Conservation (phyloP, 2,888 invertebrate genomes). For the Drosophila tanythrix region DNA sequence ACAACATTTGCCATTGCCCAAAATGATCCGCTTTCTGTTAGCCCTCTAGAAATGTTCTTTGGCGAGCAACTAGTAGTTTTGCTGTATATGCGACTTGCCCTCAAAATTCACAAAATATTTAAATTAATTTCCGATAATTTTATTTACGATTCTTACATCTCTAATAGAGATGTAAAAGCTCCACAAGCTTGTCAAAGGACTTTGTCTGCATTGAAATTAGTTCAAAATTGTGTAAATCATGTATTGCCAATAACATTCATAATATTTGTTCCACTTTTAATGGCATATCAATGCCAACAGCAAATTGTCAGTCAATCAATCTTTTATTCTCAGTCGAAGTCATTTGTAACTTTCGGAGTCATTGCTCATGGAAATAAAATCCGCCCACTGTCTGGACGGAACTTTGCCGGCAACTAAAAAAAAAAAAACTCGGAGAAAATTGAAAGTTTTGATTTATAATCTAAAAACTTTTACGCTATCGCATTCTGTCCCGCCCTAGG, state of each 20-base stretch:
- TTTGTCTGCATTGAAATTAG: slow-evolving; percentile 8
- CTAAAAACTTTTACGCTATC: slow-evolving; percentile 64
- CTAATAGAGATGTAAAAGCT: not conserved
- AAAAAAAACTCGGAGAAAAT: slow-evolving; percentile 60
- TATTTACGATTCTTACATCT: not conserved
- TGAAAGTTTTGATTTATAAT: slow-evolving; percentile 82
- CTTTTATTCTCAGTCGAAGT: slow-evolving; percentile 45
- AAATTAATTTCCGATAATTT: not conserved
- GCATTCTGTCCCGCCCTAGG: slow-evolving; percentile 15
- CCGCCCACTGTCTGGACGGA: slow-evolving; percentile 48
- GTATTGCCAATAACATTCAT: slow-evolving; percentile 32
- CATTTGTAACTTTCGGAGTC: slow-evolving; percentile 28
- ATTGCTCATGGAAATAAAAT: slow-evolving; percentile 8
- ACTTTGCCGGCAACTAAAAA: slow-evolving; percentile 59
- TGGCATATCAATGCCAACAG: slow-evolving; percentile 25
- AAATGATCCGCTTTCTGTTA: not conserved
- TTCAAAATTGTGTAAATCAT: slow-evolving; percentile 10
- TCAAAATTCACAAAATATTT: not conserved
- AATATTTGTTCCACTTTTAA: slow-evolving; percentile 39
- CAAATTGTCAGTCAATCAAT: slow-evolving; percentile 68
- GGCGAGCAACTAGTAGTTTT: not conserved
- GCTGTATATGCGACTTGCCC: too few relatives aligned
- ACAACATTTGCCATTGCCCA: not conserved
- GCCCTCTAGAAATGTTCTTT: not conserved
- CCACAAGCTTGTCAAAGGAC: not conserved